Conservation (phyloP, 2,113 vertebrate species). For the Pygoscelis adeliae region DNA sequence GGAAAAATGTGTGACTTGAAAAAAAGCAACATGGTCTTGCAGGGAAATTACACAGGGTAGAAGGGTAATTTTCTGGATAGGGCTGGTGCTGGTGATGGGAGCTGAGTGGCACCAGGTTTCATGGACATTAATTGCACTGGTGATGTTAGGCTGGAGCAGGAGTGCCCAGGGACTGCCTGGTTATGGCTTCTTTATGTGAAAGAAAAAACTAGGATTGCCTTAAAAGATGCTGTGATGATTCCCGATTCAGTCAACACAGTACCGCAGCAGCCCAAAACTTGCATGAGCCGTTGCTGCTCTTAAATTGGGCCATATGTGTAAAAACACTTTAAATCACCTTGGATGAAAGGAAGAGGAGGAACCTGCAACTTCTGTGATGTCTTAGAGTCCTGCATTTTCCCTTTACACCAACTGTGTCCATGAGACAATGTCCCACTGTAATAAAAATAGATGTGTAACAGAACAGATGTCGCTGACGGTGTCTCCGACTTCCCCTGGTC, state of each 20-base stretch:
- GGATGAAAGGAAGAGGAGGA: not conserved
- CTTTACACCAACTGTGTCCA: not conserved
- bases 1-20: not conserved
- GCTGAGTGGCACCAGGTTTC: not conserved
- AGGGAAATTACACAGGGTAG: not conserved
- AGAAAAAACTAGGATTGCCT: not conserved
- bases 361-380: not conserved
- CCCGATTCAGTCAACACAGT: not conserved
- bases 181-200: not conserved
- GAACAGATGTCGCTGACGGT: rapidly evolving
- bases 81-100: not conserved
- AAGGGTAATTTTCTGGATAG: not conserved
- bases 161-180: not conserved
- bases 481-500: not conserved
- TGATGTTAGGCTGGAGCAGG: not conserved
- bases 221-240: not conserved
- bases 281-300: not conserved
- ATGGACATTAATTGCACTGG: too few species aligned
- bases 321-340: not conserved
- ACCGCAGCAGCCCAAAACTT: not conserved
- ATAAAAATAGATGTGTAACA: not conserved
- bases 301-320: not conserved
- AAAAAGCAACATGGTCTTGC: not conserved
- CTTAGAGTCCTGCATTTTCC: not conserved
- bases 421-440: not conserved